Evolutionary conservation across 2,797 vertebrate genomes (phyloP), one percentile per base, ranked within the genome.

Genomic region (Cottoperca gobio): DNA sequence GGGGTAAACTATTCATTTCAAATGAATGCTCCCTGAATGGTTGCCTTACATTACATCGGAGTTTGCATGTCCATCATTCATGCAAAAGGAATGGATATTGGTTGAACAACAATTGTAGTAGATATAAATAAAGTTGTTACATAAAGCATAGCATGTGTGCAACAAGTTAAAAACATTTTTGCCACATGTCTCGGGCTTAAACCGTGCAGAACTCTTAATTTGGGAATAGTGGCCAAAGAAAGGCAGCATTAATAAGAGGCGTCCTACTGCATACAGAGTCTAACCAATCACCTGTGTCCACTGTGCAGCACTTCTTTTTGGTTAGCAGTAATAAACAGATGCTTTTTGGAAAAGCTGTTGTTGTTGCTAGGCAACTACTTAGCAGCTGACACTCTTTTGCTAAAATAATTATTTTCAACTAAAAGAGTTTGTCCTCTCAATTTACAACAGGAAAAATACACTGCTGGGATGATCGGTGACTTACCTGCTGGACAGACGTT

Each of bases 341-440:
- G 87, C 89, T 93, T 90, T 92, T 90, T 81, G 78, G 82, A 78
- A 81, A 91, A 82, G 83, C 88, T 89, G 85, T 91, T 91, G 85
- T 86, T 91, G 91, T 93, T 93, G 91, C 92, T 89, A 85, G 75
- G 91, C 91, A 91, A 93, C 91, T 83, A 83, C 61, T 76, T 48
- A 81, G 83, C 68, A 82, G 31, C 31, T 74, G 80, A 79, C 74
- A 82, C 80, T 90, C 81, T 83, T 86, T 88, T 84, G 63, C 75
- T 81, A 84, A 88, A 91, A 85, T 33, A 90, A 82, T 84, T 59
- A 78, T 87, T 67, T 87, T 84, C 55, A 89, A 90, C 84, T 89
- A 84, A 91, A 88, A 87, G 77, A 76, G 69, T 86, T 89, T 86
- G 63, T 84, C 81, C 82, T 88, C 89, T 90, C 69, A 83, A 43